Evolutionary conservation across 2,888 invertebrate genomes (phyloP).

Genomic region (Melieria crassipennis): DNA sequence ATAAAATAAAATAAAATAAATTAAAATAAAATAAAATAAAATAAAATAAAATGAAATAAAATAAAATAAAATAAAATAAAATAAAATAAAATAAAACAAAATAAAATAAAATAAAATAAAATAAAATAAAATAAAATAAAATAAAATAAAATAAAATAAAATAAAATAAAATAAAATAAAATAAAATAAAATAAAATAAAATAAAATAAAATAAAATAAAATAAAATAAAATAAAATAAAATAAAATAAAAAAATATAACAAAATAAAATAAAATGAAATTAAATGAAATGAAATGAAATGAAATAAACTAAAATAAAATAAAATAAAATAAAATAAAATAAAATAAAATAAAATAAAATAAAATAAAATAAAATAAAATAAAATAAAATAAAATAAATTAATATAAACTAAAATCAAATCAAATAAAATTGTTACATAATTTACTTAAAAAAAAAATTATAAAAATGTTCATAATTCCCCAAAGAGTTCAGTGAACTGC

Average conservation of each 20-base stretch:
- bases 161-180: neutral
- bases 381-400: neutral
- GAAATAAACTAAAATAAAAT: neutral
- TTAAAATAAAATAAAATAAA: no score
- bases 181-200: neutral
- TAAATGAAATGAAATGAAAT: neutral
- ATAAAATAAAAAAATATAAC: neutral
- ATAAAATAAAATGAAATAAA: no score
- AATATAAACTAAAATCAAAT: neutral
- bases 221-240: neutral
- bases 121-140: no score
- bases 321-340: conserved; percentile 4
- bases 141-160: no score
- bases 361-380: neutral
- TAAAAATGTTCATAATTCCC: no score
- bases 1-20: no score
- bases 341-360: neutral
- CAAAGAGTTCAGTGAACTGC: no score
- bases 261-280: neutral
- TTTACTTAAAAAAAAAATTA: no score
- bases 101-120: no score
- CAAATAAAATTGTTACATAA: no score
- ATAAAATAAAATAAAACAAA: no score
- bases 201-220: neutral
- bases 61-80: no score